Evolutionary conservation across 2,113 vertebrate species (phyloP).

Genomic region (Atrichornis clamosus): DNA sequence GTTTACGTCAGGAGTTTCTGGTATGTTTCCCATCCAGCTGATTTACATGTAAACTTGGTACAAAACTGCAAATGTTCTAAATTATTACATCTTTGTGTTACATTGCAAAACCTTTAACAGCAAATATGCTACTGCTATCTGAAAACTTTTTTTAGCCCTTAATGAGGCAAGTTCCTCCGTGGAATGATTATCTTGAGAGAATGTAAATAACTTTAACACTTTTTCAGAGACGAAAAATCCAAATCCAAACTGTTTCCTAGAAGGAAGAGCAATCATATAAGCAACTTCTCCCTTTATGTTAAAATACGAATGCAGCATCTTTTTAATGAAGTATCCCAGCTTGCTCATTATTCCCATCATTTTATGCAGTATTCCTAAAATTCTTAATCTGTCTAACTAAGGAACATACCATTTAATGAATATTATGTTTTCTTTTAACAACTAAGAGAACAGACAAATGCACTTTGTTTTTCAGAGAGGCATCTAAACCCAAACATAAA

Average conservation of each 20-base stretch:
- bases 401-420: not conserved
- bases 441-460: not conserved
- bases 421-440: not conserved
- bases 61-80: not conserved
- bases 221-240: not conserved
- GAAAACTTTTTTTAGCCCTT: not conserved
- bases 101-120: not conserved
- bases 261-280: not conserved
- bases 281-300: not conserved
- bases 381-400: not conserved
- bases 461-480: not conserved
- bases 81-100: not conserved
- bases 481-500: not conserved
- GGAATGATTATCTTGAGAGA: not conserved
- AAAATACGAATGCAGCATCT: not conserved
- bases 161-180: not conserved
- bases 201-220: not conserved
- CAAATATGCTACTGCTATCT: not conserved
- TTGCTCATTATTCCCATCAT: not conserved
- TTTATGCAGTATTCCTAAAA: not conserved
- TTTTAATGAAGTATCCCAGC: not conserved
- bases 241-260: not conserved
- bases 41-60: not conserved
- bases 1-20: not conserved
- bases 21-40: not conserved